Conservation (phyloP, 2,797 vertebrate genomes). For the Urocyon cinereoargenteus region DNA sequence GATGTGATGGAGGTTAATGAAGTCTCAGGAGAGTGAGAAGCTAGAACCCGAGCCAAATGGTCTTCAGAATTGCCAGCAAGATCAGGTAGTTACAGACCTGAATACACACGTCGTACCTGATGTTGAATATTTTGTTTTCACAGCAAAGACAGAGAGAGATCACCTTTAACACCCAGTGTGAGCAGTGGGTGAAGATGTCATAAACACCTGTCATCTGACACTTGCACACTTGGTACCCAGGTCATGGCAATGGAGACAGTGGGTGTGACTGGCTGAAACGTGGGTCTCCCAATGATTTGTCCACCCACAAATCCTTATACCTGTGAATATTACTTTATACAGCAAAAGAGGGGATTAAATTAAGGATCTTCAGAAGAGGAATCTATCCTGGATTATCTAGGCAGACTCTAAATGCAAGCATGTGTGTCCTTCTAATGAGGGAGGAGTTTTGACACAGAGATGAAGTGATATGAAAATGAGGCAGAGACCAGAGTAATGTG, state of each 20-base stretch:
- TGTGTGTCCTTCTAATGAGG: background rate
- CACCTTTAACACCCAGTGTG: background rate
- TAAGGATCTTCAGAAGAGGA: background rate
- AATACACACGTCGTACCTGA: background rate
- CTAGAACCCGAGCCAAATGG: background rate
- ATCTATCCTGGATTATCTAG: background rate
- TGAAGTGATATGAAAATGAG: background rate
- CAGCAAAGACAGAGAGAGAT: background rate
- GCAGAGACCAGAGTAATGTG: background rate
- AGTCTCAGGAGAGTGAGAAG: background rate
- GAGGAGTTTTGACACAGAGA: background rate
- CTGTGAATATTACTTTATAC: background rate
- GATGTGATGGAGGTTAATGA: rapidly evolving
- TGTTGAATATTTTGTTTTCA: background rate
- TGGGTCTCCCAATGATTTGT: background rate
- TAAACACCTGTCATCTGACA: background rate
- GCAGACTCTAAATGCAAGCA: background rate
- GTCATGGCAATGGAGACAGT: background rate
- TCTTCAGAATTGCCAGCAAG: background rate
- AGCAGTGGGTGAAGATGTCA: background rate
- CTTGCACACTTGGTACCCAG: background rate
- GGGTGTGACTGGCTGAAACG: background rate
- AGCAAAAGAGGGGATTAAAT: background rate
- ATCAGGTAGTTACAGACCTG: background rate
- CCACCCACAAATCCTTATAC: background rate